These are phyloP conservation scores for Molossus alvarezi DNA, from an alignment of 2,797 vertebrate genomes.

Conservation along the genomic window DNA sequence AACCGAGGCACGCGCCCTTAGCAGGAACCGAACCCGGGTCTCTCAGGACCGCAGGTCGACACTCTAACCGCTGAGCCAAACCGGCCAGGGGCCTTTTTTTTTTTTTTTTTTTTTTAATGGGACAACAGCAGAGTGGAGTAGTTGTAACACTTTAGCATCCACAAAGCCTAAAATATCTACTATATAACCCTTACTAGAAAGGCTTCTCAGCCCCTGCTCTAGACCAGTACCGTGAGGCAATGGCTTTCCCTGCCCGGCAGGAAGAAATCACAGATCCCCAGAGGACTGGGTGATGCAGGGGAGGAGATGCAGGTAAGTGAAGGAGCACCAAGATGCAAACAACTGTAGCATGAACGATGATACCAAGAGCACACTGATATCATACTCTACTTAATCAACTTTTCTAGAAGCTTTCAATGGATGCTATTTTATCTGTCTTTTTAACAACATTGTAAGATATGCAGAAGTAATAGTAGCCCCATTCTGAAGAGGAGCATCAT, in stretches of 20 bases:
- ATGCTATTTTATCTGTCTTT: slow-evolving; percentile 17
- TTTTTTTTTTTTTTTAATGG: background rate
- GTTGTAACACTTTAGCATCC: background rate
- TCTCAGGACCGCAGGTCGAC: too few species aligned
- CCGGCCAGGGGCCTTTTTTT: too few species aligned
- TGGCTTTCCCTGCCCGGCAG: background rate
- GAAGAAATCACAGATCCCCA: background rate
- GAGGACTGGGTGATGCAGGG: background rate
- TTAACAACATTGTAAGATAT: background rate
- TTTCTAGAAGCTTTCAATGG: background rate
- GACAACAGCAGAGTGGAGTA: background rate
- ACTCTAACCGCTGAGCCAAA: too few species aligned
- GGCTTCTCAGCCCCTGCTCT: background rate
- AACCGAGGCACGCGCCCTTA: too few species aligned
- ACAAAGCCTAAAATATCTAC: background rate
- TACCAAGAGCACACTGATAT: background rate
- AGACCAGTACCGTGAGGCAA: background rate
- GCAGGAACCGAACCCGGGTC: too few species aligned
- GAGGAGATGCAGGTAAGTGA: background rate
- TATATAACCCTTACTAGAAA: background rate
- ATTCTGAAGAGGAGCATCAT: background rate
- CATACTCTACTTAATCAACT: background rate
- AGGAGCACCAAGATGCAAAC: background rate
- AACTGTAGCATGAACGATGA: background rate
- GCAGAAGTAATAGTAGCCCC: background rate